Conservation (phyloP, 2,797 vertebrate species). For the Micropoecilia bifurca region DNA sequence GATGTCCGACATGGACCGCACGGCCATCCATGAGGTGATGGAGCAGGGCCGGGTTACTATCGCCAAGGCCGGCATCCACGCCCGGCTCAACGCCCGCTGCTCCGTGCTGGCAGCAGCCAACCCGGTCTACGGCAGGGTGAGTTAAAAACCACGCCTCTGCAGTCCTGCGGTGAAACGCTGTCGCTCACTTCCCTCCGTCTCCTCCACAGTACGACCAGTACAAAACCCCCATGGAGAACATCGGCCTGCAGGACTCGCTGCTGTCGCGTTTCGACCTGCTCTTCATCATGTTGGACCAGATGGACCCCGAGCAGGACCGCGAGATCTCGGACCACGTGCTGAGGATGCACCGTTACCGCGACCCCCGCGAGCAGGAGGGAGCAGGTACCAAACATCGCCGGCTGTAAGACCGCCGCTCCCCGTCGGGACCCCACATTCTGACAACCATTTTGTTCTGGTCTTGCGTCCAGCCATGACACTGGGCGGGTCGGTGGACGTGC, state of each 20-base stretch:
- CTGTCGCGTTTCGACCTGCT: slow-evolving; percentile 97
- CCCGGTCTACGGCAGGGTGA: slow-evolving; percentile 94
- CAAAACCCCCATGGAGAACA: slow-evolving; percentile 99
- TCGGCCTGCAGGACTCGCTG: slow-evolving; percentile 96
- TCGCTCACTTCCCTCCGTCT: not conserved
- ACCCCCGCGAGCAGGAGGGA: slow-evolving; percentile 92
- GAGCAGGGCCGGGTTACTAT: slow-evolving; percentile 98
- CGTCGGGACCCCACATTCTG: not conserved
- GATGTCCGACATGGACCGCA: slow-evolving; percentile 98
- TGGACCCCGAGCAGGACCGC: slow-evolving; percentile 94
- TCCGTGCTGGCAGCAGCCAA: slow-evolving; percentile 96
- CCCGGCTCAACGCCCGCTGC: slow-evolving; percentile 96
- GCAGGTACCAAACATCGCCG: slow-evolving; percentile 59
- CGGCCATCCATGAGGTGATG: slow-evolving; percentile 99
- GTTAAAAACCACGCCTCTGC: not conserved
- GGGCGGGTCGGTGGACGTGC: slow-evolving; percentile 89
- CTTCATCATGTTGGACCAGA: slow-evolving; percentile 97
- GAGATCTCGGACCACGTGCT: slow-evolving; percentile 95
- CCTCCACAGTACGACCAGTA: slow-evolving; percentile 93
- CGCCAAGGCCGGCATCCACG: slow-evolving; percentile 97
- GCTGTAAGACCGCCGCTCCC: accelerated
- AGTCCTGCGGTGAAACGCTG: too few species aligned
- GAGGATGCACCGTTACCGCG: slow-evolving; percentile 95
- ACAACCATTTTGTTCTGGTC: not conserved
- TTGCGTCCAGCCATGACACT: slow-evolving; percentile 86